Conservation (phyloP, 1,140 invertebrate genomes). For the Drosophila punjabiensis region DNA sequence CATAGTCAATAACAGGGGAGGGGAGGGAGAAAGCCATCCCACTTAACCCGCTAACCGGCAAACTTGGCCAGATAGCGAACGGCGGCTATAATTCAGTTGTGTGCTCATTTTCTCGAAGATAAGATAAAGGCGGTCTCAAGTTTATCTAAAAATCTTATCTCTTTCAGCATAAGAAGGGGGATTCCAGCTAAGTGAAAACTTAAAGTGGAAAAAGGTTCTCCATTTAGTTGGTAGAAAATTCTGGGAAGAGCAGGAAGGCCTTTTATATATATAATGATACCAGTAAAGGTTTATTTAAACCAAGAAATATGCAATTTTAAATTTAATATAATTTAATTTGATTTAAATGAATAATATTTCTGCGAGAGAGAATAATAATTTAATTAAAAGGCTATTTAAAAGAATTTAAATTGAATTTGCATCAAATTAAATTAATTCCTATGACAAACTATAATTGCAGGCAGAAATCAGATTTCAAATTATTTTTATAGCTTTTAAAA, state of each 20-base stretch:
- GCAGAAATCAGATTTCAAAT: not conserved
- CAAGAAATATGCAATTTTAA: not conserved
- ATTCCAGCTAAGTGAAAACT: slow-evolving; percentile 5
- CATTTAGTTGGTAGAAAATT: slow-evolving; percentile 4
- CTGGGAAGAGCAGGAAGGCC: not conserved
- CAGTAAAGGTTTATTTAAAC: not conserved
- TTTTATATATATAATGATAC: not conserved
- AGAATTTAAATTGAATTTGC: not conserved
- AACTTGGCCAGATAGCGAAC: slow-evolving; percentile 18
- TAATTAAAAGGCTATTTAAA: not conserved
- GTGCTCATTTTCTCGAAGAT: slow-evolving; percentile 19
- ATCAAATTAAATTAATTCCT: not conserved
- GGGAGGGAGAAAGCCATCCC: not conserved
- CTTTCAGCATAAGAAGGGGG: not conserved
- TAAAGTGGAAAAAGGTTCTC: not conserved
- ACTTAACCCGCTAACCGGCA: slow-evolving; percentile 14
- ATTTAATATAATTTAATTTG: not conserved
- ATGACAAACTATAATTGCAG: not conserved
- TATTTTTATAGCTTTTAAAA: not conserved
- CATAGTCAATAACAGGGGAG: slow-evolving; percentile 19
- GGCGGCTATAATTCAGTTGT: not conserved
- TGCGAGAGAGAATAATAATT: not conserved
- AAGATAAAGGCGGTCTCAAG: slow-evolving; percentile 30
- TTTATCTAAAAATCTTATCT: slow-evolving; percentile 41
- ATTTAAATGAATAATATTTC: not conserved